Base-by-base conservation (phyloP, 1,140 invertebrate species). In the Reticulitermes speratus region DNA sequence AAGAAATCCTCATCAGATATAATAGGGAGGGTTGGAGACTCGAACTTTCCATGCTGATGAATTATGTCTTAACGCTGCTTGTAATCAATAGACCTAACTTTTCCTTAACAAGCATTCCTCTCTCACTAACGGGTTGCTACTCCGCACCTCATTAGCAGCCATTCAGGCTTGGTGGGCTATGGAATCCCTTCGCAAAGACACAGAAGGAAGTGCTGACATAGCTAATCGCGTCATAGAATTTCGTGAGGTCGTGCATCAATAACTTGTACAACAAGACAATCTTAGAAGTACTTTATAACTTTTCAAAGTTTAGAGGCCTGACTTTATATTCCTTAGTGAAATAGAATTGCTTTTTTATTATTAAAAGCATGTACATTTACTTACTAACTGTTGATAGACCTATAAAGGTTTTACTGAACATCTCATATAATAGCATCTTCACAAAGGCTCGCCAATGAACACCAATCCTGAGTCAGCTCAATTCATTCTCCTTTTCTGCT, bases 81-180 rank as follows among this genome's bases (percentile, higher is more conserved):
- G 65, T 75, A 75, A 75, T 75, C 65, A 75, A 30, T 30, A 75
- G 65, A 75, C 25, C 9, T 25, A 75, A 75, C 65, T 75, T 75
- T 75, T 75, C 25, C 65, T 75, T 75, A 75, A 75, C 65, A 75
- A 75, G 65, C 65, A 75, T 75, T 30, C 65, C 65, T 30, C 25
- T 75, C 65, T 75, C 7, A 30, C 9, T 75, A 75, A 30, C 65
- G 65, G 65, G 65, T 75, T 75, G n/a, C 65, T 14, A 75, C n/a
- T 75, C n/a, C 65, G 3, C 65, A 75, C 65, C 65, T 75, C 65
- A 75, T 75, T 75, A 75, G n/a, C 65, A 25, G 2, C 65, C 65
- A 75, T 75, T 75, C 65, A 75, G 52, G 52, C 2, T 55, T 55
- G 52, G 52, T 55, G 52, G 52, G 25, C 65, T 30, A 30, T 75